Conservation (phyloP, 1,140 invertebrate species). For the Portunus trituberculatus region DNA sequence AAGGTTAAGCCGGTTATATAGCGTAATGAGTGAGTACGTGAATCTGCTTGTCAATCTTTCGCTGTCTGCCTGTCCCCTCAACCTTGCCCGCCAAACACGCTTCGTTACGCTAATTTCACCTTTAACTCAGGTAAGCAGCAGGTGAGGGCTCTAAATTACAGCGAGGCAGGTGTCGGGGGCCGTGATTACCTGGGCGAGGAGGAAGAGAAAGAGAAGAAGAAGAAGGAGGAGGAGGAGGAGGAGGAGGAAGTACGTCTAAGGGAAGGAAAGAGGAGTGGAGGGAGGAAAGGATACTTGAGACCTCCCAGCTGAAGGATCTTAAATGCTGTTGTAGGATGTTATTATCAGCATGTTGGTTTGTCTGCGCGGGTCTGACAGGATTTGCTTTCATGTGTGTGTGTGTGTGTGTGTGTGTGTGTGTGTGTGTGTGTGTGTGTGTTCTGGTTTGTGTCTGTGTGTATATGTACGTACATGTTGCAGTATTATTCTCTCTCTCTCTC, state of each 20-base stretch:
- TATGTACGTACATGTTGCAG: neutral
- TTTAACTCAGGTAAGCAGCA: neutral
- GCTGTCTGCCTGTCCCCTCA: neutral
- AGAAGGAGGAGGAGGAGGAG: neutral
- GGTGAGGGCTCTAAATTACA: slow-evolving; percentile 12
- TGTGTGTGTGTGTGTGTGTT: too few species aligned
- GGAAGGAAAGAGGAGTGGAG: neutral
- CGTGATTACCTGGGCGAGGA: neutral
- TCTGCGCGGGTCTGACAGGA: too few species aligned
- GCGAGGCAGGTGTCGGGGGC: neutral
- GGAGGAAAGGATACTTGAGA: neutral
- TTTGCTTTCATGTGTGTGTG: too few species aligned
- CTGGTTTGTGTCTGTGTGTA: neutral
- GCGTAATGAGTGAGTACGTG: too few species aligned
- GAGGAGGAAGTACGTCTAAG: neutral
- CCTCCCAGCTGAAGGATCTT: neutral
- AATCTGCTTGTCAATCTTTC: neutral
- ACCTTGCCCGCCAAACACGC: neutral
- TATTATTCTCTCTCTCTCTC: neutral
- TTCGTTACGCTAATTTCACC: slow-evolving; percentile 13
- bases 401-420: too few species aligned
- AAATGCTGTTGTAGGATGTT: neutral
- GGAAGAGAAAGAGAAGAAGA: neutral
- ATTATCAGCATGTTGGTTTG: too few species aligned
- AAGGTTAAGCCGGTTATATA: too few species aligned